Evolutionary conservation across 2,113 vertebrate species (phyloP).

Genomic region (Dendrocopos noguchii): DNA sequence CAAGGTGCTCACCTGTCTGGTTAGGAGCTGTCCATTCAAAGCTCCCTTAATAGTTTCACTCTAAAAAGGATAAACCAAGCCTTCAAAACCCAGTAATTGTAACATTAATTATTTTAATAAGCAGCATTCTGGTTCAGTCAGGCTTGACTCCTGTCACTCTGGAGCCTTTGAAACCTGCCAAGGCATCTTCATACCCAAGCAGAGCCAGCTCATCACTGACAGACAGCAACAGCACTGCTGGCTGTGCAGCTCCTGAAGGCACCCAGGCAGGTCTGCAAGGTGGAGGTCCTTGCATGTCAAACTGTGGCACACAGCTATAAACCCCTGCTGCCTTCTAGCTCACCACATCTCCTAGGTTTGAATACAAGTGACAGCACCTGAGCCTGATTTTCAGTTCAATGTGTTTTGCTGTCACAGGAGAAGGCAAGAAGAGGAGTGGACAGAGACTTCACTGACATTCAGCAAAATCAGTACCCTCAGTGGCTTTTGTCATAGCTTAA

Average conservation of each 20-base stretch:
- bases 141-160: background rate
- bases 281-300: background rate
- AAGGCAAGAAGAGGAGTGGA: background rate
- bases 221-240: background rate
- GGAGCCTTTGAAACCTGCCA: background rate
- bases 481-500: background rate
- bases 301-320: background rate
- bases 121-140: background rate
- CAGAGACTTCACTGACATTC: background rate
- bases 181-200: background rate
- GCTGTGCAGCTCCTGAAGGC: background rate
- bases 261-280: background rate
- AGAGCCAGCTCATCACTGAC: background rate
- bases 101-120: background rate
- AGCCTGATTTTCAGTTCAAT: background rate
- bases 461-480: background rate
- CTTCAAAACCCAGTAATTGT: background rate
- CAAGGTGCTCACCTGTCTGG: background rate
- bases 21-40: background rate
- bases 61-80: background rate
- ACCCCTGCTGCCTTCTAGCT: background rate
- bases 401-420: background rate
- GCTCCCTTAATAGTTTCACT: background rate
- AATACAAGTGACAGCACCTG: background rate
- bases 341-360: background rate